Percentiles rank a stretch among this genome's conserved stretches.
phyloP scores from a whole-genome alignment of 2,113 vertebrate genomes.

The Mus spicilegus region DNA sequence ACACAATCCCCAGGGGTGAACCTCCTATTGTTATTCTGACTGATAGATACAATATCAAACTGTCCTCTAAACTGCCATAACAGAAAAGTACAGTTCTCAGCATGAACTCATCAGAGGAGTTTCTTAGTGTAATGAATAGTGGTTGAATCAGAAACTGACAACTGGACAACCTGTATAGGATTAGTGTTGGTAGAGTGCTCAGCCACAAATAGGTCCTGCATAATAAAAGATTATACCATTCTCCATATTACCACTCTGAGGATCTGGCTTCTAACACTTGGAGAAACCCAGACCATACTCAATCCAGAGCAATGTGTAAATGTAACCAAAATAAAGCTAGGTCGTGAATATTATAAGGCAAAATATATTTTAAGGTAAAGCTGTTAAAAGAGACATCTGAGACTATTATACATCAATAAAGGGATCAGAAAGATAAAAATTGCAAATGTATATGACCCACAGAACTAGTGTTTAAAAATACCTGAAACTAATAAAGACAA shows the following conservation, averaged over 20 bases:
- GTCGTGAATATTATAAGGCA: neutral
- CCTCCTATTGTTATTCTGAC: neutral
- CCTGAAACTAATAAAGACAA: neutral
- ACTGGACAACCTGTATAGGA: neutral
- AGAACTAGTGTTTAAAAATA: neutral
- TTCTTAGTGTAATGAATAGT: neutral
- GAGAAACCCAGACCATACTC: neutral
- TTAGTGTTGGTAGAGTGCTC: neutral
- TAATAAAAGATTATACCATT: neutral
- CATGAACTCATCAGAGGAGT: too few species aligned
- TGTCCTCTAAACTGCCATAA: too few species aligned
- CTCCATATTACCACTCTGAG: neutral
- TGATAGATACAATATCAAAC: neutral
- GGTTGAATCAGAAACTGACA: neutral
- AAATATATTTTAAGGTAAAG: neutral
- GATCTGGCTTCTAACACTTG: neutral
- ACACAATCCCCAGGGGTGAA: neutral
- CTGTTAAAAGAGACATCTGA: neutral
- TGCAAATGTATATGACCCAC: neutral
- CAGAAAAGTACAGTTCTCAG: neutral
- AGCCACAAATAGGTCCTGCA: neutral
- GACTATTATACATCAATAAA: neutral
- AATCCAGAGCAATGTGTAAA: neutral
- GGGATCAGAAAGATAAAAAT: neutral
- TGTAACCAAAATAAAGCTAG: neutral